Base-by-base conservation (phyloP, 2,113 vertebrate species). In the Beaufortia kweichowensis region DNA sequence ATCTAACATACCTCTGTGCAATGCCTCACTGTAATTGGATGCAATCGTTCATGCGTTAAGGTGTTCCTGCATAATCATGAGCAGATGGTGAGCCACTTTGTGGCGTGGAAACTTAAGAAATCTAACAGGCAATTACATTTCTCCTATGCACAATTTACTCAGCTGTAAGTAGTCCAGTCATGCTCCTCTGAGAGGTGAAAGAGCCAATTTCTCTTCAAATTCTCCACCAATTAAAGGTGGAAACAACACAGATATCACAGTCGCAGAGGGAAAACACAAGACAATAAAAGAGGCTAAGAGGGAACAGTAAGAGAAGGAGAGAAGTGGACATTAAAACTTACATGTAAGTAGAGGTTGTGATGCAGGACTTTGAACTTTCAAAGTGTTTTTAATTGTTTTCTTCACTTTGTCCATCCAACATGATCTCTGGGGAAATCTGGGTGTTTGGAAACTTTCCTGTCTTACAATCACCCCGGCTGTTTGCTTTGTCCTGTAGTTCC, bases 91-190 rank as follows among this genome's bases (percentile, higher is more conserved):
- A 33, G 48, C 29, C 67, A 53, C 19, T 68, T 50, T 68, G 46
- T 68, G 66, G 26, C 48, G 48, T 35, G 29, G 48, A 70, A 70
- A 70, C 67, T 56, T 70, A 70, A 70, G 67, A 70, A 70, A 70
- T 56, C 67, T 70, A 70, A 69, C 67, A 70, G 67, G 67, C 67
- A 70, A 70, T 70, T 70, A 70, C 67, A 70, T 48, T 70, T 21
- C 67, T 70, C 29, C 67, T 70, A 55, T 70, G 67, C 67, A 35
- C 67, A 70, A 70, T 70, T 69, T 70, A 70, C 67, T 70, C 67
- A 69, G 12, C 67, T 7, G 48, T 70, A 70, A 55, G 67, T 35
- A 55, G 29, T 12, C 48, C 67, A 70, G 48, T 55, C 67, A 33
- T 70, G 67, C 29, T 70, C 67, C 67, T 70, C 67, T 55, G 65